Base-by-base conservation (phyloP, 1,140 invertebrate species). In the Diploscapter pachys region DNA sequence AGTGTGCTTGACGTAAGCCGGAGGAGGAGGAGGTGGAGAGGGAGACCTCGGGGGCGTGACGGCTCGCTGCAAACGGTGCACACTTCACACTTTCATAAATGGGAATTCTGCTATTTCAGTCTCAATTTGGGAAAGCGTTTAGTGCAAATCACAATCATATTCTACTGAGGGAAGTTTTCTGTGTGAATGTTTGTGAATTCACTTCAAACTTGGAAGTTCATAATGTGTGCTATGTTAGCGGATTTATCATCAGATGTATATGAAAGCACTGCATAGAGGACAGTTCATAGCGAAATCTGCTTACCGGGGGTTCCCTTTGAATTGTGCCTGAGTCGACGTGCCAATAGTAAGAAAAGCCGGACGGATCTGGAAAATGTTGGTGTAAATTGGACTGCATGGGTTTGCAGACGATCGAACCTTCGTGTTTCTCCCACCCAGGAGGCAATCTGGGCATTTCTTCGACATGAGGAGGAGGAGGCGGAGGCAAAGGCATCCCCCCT, bases 271-370 rank as follows among this genome's bases (percentile, higher is more conserved):
- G 1, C 31, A 1, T 31, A 64, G 13, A 64, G 63, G 63, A 64
- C 63, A 64, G 51, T 11, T 31, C 1, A 59, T 59, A 59, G 9
- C 9, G 9, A 59, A 59, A 59, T 1, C 2, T 11, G 65, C 80
- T 81, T 80, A 81, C 80, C 55, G 83, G 82, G 11, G 94, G 94
- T 85, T 97, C 93, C 66, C 95, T 89, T 85, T 96, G 95, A 82
- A 97, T 97, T 1, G 94, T 96, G 6, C 95, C 95, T 85, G 93
- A 96, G 87, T 96, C 95, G 81, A 97, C 95, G 87, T 98, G 95
- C 95, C 95, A 98, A 86, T 95, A 98, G 87, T 97, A 97, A 3
- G 93, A 86, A 63, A 80, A 86, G 4, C 80, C 81, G 61, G 81
- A 81, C 3, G 83, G 83, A 75, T 85, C 83, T 83, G 71, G 55